Evolutionary conservation across 37 sponge, comb jelly and placozoan species (phyloP), one percentile per base, ranked within the genome.

Genomic region (Aplysina aerophoba): DNA sequence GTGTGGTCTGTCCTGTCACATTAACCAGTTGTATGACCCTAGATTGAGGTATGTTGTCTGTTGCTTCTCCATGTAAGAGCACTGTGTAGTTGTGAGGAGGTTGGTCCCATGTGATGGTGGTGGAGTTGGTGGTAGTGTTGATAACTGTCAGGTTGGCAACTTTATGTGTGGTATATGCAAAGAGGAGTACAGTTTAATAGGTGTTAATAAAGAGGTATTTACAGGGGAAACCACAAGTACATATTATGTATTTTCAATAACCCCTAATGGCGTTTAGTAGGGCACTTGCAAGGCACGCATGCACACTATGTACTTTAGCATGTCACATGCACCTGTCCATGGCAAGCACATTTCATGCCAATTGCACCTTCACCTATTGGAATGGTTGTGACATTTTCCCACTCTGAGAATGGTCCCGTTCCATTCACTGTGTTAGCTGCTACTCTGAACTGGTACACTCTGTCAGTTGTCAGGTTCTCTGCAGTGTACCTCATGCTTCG

Each of bases 391-490:
- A 41, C 25, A 3, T 75, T 21, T 16, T 13, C 3, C n/a, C 0
- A 13, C 5, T 19, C 50, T 5, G 38, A 24, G 33, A 34, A n/a
- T 16, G 37, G 22, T 40, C 78, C 78, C 13, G 28, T 34, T 71
- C 73, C 73, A 35, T 36, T 71, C 73, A 24, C 54, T 75, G 41
- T 75, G 41, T 37, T 25, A 53, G 53, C 53, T 53, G 41, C 21
- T 41, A 75, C 78, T 53, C 25, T 36, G 25, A 75, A 40, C 24
- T 17, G 16, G 25, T 75, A 75, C 53, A 75, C 78, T 75, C 16
- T 75, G 37, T 41, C 25, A 36, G 78, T 22, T 36, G 37, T 44
- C n/a, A 75, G 54, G 31, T 36, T 25, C 20, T 39, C 40, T 16
- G 53, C 78, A 25, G 20, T 75, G 54, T 41, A 75, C 37, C 3